These are phyloP conservation scores for Nylanderia fulva DNA, from an alignment of 1,140 invertebrate species.

Conservation along the genomic window DNA sequence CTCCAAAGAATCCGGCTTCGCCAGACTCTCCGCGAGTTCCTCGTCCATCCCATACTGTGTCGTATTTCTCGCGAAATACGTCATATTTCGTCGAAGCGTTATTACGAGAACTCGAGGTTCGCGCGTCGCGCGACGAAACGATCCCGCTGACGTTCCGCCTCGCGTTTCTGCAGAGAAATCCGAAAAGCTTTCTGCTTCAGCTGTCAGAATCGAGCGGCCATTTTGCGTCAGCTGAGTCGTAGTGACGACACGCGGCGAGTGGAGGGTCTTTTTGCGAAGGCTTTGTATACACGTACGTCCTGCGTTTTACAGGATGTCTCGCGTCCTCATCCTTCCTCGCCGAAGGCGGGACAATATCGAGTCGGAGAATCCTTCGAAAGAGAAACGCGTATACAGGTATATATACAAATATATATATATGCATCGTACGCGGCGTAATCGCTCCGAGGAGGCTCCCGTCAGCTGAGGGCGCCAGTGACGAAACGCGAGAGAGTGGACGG, in stretches of 20 bases:
- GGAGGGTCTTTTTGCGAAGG: slow-evolving; percentile 58
- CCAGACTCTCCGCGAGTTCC: slow-evolving; percentile 53
- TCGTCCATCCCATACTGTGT: slow-evolving; percentile 62
- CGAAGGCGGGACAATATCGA: too few relatives aligned
- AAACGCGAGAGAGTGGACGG: slow-evolving; percentile 70
- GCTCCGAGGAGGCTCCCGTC: slow-evolving; percentile 62
- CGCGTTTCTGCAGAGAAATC: slow-evolving; percentile 56
- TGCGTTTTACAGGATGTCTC: too few relatives aligned
- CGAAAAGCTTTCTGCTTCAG: slow-evolving; percentile 64
- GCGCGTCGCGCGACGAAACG: neutral
- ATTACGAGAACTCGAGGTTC: rapidly evolving
- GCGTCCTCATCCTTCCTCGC: neutral
- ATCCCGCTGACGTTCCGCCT: rapidly evolving
- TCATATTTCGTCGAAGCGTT: neutral
- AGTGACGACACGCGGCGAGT: slow-evolving; percentile 72
- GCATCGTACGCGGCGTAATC: too few relatives aligned
- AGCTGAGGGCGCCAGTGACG: slow-evolving; percentile 77
- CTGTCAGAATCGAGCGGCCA: slow-evolving; percentile 70
- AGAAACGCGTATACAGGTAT: too few relatives aligned
- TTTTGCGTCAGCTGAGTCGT: slow-evolving; percentile 75
- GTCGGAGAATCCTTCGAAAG: too few relatives aligned
- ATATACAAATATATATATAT: too few relatives aligned
- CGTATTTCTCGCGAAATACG: slow-evolving; percentile 61
- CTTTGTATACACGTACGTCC: too few relatives aligned
- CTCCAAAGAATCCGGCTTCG: slow-evolving; percentile 53